Percentiles rank a stretch among this genome's conserved stretches.
Evolutionary conservation across 2,888 invertebrate genomes (phyloP).

Genomic region (Acanthoscelides obtectus): DNA sequence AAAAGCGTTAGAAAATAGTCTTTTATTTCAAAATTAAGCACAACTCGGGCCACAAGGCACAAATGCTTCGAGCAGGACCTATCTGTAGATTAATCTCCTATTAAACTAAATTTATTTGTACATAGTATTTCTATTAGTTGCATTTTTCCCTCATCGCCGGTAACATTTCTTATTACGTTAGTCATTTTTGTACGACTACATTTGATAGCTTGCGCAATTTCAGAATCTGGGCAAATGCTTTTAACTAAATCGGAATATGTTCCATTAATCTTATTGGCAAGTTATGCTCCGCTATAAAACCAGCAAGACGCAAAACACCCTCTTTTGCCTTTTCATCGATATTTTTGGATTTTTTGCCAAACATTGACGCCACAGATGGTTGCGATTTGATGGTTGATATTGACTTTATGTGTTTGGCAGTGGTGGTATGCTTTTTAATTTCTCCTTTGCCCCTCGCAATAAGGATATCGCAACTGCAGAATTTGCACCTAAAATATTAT

Average conservation of each 20-base stretch:
- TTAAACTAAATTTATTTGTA: slow-evolving; percentile 14
- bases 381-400: not conserved
- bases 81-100: slow-evolving; percentile 15
- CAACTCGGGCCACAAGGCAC: slow-evolving; percentile 3
- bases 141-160: slow-evolving; percentile 3
- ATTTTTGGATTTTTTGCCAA: not conserved
- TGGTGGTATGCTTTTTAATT: not conserved
- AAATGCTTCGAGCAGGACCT: slow-evolving; percentile 13
- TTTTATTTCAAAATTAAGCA: slow-evolving; percentile 2
- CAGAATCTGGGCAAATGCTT: slow-evolving; percentile 12
- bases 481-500: not conserved
- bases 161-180: slow-evolving; percentile 12
- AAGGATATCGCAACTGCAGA: not conserved
- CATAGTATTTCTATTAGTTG: slow-evolving; percentile 10
- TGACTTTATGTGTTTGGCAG: not conserved
- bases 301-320: slow-evolving; percentile 10
- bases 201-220: slow-evolving; percentile 14
- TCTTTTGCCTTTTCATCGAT: too few relatives aligned
- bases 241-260: slow-evolving; percentile 12
- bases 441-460: not conserved
- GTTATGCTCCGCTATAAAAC: slow-evolving; percentile 16
- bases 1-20: not conserved
- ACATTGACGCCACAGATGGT: not conserved
- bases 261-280: slow-evolving; percentile 15
- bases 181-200: slow-evolving; percentile 14